phyloP scores from a whole-genome alignment of 2,888 invertebrate genomes.

The Helobdella robusta region DNA sequence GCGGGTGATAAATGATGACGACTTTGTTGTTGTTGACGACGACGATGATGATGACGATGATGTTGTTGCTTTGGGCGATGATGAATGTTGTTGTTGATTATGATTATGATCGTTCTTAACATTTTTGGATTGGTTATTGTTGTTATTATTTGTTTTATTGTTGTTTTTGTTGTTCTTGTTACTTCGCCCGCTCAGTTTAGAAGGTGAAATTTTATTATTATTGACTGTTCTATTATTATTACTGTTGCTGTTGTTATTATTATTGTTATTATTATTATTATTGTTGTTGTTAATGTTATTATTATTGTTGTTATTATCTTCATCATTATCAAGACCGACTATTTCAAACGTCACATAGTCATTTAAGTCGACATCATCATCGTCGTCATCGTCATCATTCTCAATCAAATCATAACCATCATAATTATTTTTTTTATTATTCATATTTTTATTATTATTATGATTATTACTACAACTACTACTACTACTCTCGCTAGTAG shows the following conservation, averaged over 20 bases:
- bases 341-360: not conserved
- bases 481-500: too few species aligned
- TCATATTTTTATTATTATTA: too few species aligned
- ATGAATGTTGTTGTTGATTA: too few species aligned
- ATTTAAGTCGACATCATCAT: not conserved
- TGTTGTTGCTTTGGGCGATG: too few species aligned
- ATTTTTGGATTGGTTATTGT: not conserved
- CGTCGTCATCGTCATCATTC: not conserved
- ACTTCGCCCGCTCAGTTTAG: not conserved
- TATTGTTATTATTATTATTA: not conserved
- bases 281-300: not conserved
- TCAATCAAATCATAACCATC: not conserved
- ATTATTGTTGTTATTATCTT: not conserved
- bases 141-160: not conserved
- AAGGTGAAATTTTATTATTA: not conserved
- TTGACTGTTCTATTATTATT: not conserved
- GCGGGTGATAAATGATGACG: too few species aligned
- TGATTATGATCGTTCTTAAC: too few species aligned
- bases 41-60: too few species aligned
- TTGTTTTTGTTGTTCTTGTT: not conserved
- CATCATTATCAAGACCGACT: slow-evolving; percentile 1
- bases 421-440: too few species aligned
- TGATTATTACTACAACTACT: too few species aligned
- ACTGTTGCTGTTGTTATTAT: too few species aligned
- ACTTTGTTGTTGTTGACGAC: too few species aligned